Evolutionary conservation across 2,113 vertebrate genomes (phyloP).

Genomic region (Budorcas taxicolor): DNA sequence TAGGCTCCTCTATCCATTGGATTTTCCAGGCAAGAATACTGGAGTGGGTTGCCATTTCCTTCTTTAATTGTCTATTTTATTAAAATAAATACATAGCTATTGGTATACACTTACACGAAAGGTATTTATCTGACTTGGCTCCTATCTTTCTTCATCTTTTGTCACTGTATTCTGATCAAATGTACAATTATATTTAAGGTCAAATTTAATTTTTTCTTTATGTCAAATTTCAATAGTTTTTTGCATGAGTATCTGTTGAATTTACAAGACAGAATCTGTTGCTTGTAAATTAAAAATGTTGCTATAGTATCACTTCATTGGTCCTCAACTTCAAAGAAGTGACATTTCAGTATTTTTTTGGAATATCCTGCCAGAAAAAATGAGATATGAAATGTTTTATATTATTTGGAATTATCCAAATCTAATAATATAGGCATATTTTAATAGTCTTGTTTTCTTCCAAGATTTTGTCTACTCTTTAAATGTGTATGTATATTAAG

Average conservation of each 20-base stretch:
- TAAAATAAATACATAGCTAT: neutral
- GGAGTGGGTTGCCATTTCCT: neutral
- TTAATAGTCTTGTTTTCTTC: slow-evolving; percentile 3
- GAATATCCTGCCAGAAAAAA: slow-evolving; percentile 31
- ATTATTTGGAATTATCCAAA: neutral
- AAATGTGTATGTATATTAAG: neutral
- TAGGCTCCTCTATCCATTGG: neutral
- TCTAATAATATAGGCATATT: neutral
- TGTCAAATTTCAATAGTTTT: slow-evolving; percentile 9
- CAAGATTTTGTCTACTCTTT: slow-evolving; percentile 31
- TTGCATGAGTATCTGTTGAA: neutral
- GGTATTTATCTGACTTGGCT: neutral
- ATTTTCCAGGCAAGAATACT: neutral
- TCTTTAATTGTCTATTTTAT: neutral
- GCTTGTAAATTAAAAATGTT: neutral
- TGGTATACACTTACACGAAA: neutral
- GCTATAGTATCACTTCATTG: slow-evolving; percentile 27
- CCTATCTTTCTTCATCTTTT: neutral
- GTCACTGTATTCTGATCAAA: slow-evolving; percentile 37
- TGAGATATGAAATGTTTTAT: slow-evolving; percentile 5
- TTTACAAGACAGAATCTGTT: slow-evolving; percentile 30
- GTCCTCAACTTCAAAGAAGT: slow-evolving; percentile 58
- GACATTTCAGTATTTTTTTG: neutral
- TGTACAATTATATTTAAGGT: slow-evolving; percentile 34
- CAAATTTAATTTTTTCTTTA: neutral